Base-by-base conservation (phyloP, 2,888 invertebrate genomes). In the Andrena fulva region DNA sequence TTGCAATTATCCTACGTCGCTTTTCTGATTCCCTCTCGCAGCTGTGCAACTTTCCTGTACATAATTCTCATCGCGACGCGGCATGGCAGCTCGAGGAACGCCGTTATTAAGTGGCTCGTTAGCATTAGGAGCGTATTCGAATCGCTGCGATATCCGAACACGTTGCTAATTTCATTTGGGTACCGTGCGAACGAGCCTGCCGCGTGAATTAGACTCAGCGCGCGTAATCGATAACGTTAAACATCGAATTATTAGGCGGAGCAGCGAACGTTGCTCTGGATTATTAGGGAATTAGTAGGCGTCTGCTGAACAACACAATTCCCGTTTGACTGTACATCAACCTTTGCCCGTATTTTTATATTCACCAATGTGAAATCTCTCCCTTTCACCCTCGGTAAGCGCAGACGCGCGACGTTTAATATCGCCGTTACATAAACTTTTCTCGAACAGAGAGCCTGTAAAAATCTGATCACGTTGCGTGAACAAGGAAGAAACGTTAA, bases 91-190 rank as follows among this genome's bases (percentile, higher is more conserved):
- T 20, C 50, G 48, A 10, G 56, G 12, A 56, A 52, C 63, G 27
- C 31, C 7, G 64, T 62, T 52, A 73, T 77, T 67, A 77, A 67
- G 67, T 20, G 78, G 54, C 33, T 56, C 54, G 78, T 75, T 79
- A 75, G 29, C 16, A 69, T 74, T 50, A 56, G 74, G 69, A 69
- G n/a, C 63, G 29, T 50, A 50, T 68, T 64, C 74, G 59, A 60
- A 69, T 74, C 76, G 64, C 52, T 10, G 64, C 35, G 35, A 59
- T 72, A 80, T 68, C 20, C 29, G 48, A 56, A 31, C 62, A 12
- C 35, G 24, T 56, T 62, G 67, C 71, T 67, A 78, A 77, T 77
- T 80, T 48, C 71, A 80, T 80, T 77, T 56, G 42, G 42, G 42
- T 16, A 68, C 60, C 71, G 59, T 59, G 62, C 27, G 71, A 56